phyloP scores from a whole-genome alignment of 2,113 vertebrate genomes.

The Neofelis nebulosa region DNA sequence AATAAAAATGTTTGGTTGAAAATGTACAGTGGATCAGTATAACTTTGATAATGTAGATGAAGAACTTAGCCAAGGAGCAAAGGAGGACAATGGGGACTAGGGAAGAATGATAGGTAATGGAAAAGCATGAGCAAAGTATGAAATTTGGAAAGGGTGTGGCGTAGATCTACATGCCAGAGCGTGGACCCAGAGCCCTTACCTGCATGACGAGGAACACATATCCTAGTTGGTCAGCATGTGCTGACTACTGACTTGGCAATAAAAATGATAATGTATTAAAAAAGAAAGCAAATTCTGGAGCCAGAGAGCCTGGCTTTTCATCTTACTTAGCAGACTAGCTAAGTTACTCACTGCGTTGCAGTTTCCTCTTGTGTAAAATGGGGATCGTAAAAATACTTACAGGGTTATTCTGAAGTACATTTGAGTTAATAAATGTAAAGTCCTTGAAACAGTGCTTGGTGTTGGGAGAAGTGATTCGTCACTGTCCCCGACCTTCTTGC shows the following conservation, averaged over 20 bases:
- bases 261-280: background rate
- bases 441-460: background rate
- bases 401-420: background rate
- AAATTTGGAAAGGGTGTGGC: background rate
- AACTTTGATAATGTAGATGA: background rate
- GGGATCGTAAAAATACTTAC: background rate
- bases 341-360: background rate
- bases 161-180: background rate
- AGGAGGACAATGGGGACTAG: accelerated
- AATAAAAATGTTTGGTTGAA: background rate
- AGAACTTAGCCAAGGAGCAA: background rate
- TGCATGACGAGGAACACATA: background rate
- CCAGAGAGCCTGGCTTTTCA: background rate
- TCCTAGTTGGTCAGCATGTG: background rate
- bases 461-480: background rate
- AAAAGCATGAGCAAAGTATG: background rate
- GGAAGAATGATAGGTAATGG: background rate
- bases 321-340: background rate
- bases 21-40: background rate
- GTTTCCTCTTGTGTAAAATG: background rate
- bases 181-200: background rate
- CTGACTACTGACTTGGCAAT: background rate
- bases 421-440: background rate
- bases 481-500: background rate
- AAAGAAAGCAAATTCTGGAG: background rate